A percentile compares a stretch with the other conserved stretches of the same genome.
Conservation (phyloP, 2,113 vertebrate species). For the Meleagris gallopavo region DNA sequence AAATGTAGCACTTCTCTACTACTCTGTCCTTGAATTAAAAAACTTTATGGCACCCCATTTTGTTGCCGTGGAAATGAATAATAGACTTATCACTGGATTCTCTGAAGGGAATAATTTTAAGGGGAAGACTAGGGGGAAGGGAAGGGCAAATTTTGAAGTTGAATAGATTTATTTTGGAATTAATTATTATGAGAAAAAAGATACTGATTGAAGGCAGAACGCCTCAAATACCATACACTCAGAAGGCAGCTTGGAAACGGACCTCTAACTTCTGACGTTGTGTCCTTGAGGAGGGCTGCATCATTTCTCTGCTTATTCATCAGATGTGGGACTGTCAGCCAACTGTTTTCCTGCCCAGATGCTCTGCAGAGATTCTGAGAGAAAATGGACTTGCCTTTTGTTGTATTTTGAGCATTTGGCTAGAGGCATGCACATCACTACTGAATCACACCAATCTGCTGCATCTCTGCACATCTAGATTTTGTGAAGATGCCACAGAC, state of each 20-base stretch:
- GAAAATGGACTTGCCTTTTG: not conserved
- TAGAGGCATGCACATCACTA: accelerated
- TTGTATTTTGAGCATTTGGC: not conserved
- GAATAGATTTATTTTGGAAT: not conserved
- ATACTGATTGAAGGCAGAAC: not conserved
- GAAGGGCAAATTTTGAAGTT: not conserved
- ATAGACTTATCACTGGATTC: not conserved
- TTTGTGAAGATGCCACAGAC: not conserved
- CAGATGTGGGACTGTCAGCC: not conserved
- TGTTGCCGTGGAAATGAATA: slow-evolving; percentile 47
- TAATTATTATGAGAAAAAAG: not conserved
- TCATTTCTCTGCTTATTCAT: not conserved
- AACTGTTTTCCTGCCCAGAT: not conserved
- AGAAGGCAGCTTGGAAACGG: not conserved
- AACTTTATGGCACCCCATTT: slow-evolving; percentile 25
- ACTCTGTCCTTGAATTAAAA: slow-evolving; percentile 44
- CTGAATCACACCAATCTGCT: not conserved
- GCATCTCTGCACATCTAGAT: accelerated
- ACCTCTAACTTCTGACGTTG: not conserved
- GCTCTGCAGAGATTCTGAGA: not conserved
- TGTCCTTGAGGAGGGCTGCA: not conserved
- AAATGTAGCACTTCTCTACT: not conserved
- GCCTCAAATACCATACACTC: not conserved
- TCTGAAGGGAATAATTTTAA: not conserved
- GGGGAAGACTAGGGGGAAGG: not conserved